phyloP scores from a whole-genome alignment of 2,113 vertebrate species.

The Nannobrachium achirus region DNA sequence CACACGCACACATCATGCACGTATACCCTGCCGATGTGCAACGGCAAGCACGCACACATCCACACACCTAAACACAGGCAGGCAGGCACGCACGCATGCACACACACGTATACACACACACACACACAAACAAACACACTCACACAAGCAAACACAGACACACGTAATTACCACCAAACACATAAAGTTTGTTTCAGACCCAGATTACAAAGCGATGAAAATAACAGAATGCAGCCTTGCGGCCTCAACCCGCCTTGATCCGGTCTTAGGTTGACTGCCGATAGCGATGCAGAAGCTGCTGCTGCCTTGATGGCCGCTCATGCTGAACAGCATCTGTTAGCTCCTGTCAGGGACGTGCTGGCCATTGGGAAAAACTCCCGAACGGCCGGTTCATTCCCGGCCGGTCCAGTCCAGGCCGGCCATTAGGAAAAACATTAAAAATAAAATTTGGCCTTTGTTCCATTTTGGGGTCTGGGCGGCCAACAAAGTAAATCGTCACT shows the following conservation, averaged over 20 bases:
- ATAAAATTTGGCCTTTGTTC: too few relatives aligned
- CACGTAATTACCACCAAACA: neutral
- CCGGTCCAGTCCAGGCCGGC: too few relatives aligned
- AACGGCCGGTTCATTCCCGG: too few relatives aligned
- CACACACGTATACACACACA: neutral
- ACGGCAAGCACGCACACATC: slow-evolving; percentile 1
- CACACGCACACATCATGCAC: slow-evolving; percentile 37
- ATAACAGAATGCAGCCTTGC: neutral
- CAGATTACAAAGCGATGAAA: neutral
- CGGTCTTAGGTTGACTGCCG: slow-evolving; percentile 19
- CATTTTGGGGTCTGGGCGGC: too few relatives aligned
- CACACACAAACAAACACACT: neutral
- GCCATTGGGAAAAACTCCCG: too few relatives aligned
- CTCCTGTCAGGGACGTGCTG: too few relatives aligned
- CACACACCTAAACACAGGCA: neutral
- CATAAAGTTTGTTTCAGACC: neutral
- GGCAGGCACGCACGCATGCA: slow-evolving; percentile 8
- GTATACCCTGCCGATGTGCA: slow-evolving; percentile 25
- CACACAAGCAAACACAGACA: neutral
- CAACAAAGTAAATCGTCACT: too few relatives aligned
- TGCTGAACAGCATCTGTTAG: slow-evolving; percentile 47
- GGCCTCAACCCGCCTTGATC: neutral
- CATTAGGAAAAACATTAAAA: too few relatives aligned
- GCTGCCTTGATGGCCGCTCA: slow-evolving; percentile 42
- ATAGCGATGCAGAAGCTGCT: slow-evolving; percentile 35